These are phyloP conservation scores for Drosophila triauraria DNA, from an alignment of 1,140 invertebrate species.

Conservation along the genomic window DNA sequence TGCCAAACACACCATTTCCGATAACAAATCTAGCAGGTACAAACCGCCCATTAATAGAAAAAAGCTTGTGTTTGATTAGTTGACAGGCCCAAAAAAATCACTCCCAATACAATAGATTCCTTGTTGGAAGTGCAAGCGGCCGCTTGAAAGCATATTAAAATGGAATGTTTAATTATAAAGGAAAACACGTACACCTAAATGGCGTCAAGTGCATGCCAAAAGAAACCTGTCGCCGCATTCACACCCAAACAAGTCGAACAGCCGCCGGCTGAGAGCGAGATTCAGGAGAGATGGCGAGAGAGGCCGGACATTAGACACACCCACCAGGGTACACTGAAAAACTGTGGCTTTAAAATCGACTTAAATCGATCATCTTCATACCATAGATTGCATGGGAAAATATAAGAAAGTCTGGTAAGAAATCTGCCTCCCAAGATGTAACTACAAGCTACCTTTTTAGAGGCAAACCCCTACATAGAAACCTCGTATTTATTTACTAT, in stretches of 20 bases:
- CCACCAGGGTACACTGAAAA: conserved; percentile 35
- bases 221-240: conserved; percentile 72
- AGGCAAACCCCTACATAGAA: neutral
- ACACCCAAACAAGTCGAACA: conserved; percentile 44
- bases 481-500: neutral
- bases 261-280: conserved; percentile 7
- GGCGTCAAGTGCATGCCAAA: conserved; percentile 65
- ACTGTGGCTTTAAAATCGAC: neutral
- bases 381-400: neutral
- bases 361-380: no score
- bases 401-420: no score
- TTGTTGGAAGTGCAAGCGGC: conserved; percentile 26
- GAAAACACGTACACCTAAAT: conserved; percentile 55
- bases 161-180: conserved; percentile 59
- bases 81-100: neutral
- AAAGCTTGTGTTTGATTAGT: conserved; percentile 10
- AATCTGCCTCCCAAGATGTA: neutral
- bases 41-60: conserved; percentile 24
- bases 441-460: neutral
- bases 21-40: conserved; percentile 24
- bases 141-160: conserved; percentile 43
- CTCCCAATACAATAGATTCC: conserved; percentile 20
- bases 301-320: conserved; percentile 53
- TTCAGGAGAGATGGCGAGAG: conserved; percentile 6
- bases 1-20: conserved; percentile 46